Evolutionary conservation across 1,140 invertebrate genomes (phyloP).

Genomic region (Psix sp.): DNA sequence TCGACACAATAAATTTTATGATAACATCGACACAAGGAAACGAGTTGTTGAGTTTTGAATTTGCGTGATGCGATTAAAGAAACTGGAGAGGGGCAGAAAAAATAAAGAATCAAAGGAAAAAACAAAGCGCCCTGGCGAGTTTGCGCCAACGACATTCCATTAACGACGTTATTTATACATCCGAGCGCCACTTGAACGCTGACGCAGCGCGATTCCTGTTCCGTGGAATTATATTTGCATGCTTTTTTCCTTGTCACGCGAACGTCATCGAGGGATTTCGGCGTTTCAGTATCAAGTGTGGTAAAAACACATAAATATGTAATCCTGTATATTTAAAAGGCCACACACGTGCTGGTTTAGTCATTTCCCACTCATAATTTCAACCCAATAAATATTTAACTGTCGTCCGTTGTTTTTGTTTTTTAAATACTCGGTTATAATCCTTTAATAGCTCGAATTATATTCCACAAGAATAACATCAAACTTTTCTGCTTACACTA

Average conservation of each 20-base stretch:
- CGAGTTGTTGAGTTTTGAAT: no score
- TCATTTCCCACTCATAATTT: no score
- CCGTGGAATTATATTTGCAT: conserved; percentile 6
- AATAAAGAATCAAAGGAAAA: not conserved
- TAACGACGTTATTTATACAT: conserved; percentile 8
- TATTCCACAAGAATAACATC: no score
- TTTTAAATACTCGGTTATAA: no score
- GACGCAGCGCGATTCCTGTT: conserved; percentile 8
- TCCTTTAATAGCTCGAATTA: no score
- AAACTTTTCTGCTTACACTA: no score
- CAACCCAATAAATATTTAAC: no score
- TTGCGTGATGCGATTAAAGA: not conserved
- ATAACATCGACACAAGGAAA: no score
- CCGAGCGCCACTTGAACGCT: conserved; percentile 8
- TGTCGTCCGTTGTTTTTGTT: no score
- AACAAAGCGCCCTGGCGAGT: not conserved
- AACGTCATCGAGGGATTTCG: conserved; percentile 1
- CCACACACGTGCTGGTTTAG: not conserved
- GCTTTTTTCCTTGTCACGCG: conserved; percentile 12
- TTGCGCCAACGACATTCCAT: conserved; percentile 2
- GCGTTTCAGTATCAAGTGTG: not conserved
- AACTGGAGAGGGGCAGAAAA: not conserved
- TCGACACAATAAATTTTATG: no score
- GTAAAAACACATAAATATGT: conserved; percentile 4
- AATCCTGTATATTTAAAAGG: not conserved